Conservation (phyloP, 2,797 vertebrate species). For the Phoxinus dragarum region DNA sequence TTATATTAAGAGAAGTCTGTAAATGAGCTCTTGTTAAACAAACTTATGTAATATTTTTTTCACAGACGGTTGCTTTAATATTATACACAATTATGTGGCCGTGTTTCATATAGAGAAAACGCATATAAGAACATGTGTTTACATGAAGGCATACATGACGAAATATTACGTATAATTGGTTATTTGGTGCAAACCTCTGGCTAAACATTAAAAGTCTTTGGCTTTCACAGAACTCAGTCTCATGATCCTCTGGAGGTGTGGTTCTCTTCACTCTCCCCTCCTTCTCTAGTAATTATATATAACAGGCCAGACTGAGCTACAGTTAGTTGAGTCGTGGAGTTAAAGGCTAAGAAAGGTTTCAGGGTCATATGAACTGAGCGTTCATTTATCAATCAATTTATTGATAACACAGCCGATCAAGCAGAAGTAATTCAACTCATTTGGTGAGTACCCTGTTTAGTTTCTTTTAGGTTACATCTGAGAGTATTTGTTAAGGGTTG, state of each 20-base stretch:
- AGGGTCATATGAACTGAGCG: not conserved
- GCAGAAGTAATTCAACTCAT: not conserved
- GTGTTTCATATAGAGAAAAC: not conserved
- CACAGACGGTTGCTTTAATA: not conserved
- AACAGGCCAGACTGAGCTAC: conserved; percentile 23
- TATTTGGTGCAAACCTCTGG: conserved; percentile 62
- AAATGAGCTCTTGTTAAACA: conserved; percentile 10
- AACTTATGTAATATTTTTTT: conserved; percentile 14
- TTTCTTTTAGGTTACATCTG: not conserved
- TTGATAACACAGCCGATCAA: not conserved
- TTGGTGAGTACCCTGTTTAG: conserved; percentile 32
- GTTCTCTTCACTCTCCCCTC: conserved; percentile 52
- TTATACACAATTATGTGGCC: not conserved
- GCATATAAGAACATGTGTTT: not conserved
- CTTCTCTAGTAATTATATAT: conserved; percentile 49
- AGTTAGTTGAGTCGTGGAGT: conserved; percentile 26
- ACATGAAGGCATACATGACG: not conserved
- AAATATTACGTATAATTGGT: conserved; percentile 62
- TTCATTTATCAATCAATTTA: not conserved
- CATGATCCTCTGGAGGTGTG: conserved; percentile 73
- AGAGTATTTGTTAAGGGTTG: not conserved
- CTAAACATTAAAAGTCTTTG: conserved; percentile 71
- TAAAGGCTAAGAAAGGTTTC: not conserved
- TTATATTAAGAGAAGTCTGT: conserved; percentile 1
- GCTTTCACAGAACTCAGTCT: conserved; percentile 60